Conservation (phyloP, 2,113 vertebrate genomes). For the Silurus meridionalis region DNA sequence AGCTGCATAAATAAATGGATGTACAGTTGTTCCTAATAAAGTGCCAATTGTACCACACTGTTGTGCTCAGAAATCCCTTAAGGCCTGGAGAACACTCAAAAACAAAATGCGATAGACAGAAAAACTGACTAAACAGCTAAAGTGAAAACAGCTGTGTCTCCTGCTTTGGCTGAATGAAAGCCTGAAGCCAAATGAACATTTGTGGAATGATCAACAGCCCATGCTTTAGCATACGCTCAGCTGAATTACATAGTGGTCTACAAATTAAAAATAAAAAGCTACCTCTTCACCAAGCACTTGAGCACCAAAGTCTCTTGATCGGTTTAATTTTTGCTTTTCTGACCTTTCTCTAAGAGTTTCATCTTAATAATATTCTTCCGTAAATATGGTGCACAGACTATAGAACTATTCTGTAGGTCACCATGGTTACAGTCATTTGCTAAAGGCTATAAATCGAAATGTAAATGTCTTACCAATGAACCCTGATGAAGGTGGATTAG, state of each 20-base stretch:
- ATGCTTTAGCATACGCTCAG: neutral
- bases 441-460: neutral
- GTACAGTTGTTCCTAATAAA: no score
- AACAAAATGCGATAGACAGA: no score
- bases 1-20: no score
- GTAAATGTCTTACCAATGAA: conserved; percentile 85
- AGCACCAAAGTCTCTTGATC: neutral
- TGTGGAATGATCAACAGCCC: neutral
- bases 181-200: neutral
- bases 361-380: neutral
- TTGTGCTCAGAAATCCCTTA: no score
- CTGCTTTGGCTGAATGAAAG: no score
- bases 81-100: no score
- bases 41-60: no score
- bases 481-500: conserved; percentile 96
- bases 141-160: no score
- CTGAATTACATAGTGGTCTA: neutral
- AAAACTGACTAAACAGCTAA: no score
- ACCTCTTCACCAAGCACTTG: neutral
- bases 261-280: neutral
- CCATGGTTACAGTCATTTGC: no score
- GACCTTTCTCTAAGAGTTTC: neutral
- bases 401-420: neutral
- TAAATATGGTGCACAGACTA: neutral
- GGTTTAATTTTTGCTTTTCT: neutral